These are phyloP conservation scores for Andrena praecox DNA, from an alignment of 2,888 invertebrate genomes.

Conservation along the genomic window DNA sequence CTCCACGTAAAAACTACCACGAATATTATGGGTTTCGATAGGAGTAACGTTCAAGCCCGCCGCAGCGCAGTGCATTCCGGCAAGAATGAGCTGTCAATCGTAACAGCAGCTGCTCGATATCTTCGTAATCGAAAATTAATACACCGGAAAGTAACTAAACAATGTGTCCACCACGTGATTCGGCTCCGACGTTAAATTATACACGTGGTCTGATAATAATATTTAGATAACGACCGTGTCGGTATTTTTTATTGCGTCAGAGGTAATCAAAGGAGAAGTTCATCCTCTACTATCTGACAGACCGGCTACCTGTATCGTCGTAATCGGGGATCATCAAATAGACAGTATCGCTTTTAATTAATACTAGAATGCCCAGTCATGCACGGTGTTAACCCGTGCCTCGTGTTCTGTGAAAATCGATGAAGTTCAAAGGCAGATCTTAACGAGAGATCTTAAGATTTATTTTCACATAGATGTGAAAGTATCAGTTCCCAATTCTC, in stretches of 20 bases:
- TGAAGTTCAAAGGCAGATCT: no score
- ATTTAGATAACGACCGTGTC: not conserved
- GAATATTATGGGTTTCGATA: no score
- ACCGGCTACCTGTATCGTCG: no score
- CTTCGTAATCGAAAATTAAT: not conserved
- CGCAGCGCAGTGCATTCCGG: not conserved
- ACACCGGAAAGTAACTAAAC: not conserved
- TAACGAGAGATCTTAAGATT: no score
- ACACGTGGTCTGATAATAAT: not conserved
- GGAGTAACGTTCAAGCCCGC: not conserved
- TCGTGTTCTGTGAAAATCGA: not conserved
- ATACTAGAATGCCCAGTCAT: not conserved
- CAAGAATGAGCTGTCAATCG: not conserved
- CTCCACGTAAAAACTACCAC: no score
- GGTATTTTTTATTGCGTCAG: not conserved
- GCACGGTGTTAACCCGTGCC: not conserved
- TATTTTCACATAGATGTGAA: not conserved
- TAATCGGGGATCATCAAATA: constrained; percentile 3
- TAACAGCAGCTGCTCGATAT: not conserved
- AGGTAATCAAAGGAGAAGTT: not conserved
- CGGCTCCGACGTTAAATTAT: not conserved
- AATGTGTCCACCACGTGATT: not conserved
- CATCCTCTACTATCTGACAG: not conserved
- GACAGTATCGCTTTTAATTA: constrained; percentile 13
- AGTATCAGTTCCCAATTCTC: not conserved